phyloP scores from a whole-genome alignment of 1,140 invertebrate genomes.

The Macrostomum lignano region DNA sequence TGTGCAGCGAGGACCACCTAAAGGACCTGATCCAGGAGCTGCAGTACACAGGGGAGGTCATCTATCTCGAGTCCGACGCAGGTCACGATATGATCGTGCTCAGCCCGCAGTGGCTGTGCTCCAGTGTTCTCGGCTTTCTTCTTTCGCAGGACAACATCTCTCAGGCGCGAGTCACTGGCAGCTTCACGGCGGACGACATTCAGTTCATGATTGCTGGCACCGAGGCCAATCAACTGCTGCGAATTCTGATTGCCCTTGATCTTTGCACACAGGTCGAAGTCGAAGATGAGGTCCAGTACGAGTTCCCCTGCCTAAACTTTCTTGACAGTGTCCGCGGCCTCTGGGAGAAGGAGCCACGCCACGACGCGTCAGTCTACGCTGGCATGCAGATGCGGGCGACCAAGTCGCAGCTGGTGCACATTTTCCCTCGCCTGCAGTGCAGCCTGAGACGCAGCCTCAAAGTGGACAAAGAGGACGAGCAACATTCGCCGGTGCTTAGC shows the following conservation, averaged over 20 bases:
- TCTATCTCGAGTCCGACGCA: constrained; percentile 30
- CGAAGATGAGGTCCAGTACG: constrained; percentile 43
- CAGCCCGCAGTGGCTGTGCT: constrained; percentile 43
- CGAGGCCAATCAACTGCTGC: constrained; percentile 29
- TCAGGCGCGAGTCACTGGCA: constrained; percentile 40
- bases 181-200: constrained; percentile 47
- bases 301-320: constrained; percentile 49
- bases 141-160: constrained; percentile 38
- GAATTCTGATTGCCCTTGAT: constrained; percentile 33
- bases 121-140: constrained; percentile 40
- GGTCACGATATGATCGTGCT: constrained; percentile 41
- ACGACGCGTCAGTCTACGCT: constrained; percentile 35
- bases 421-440: too few relatives aligned
- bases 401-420: constrained; percentile 33
- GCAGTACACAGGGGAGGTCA: constrained; percentile 34
- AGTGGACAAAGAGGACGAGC: too few relatives aligned
- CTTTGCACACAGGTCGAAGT: constrained; percentile 46
- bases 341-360: constrained; percentile 39
- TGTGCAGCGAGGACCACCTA: constrained; percentile 39
- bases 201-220: constrained; percentile 42
- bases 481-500: constrained; percentile 30
- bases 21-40: constrained; percentile 38
- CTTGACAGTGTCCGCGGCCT: constrained; percentile 41
- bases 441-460: too few relatives aligned
- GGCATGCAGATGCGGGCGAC: constrained; percentile 35